Evolutionary conservation across 2,797 vertebrate genomes (phyloP), one percentile per base, ranked within the genome.

Genomic region (Synaphobranchus kaupii): DNA sequence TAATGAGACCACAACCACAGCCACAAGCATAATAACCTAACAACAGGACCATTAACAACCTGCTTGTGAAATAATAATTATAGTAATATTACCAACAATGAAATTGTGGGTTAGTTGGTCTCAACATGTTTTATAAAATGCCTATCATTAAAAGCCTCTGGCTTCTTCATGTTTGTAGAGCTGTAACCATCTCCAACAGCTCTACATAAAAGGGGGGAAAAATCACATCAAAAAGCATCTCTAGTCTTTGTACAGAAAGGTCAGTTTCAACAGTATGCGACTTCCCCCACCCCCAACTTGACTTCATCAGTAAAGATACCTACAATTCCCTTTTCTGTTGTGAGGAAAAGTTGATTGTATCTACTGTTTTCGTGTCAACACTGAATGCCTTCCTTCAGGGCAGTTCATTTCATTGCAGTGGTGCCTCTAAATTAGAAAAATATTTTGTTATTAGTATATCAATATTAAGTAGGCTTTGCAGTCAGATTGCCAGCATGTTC

Each of bases 391-490:
- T 20, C 20, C 20, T 47, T 20, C 13, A 54, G 22, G 48, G n/a
- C 17, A 5, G 17, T 78, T 39, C 4, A 31, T 50, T n/a, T 83
- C 54, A 8, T 25, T 56, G 8, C 5, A 22, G 89, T 84, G 88
- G 78, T 90, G 87, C 88, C 90, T 90, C 90, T 88, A 90, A 94
- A 94, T 94, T 95, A 93, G 93, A 20, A 91, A 92, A 90, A 93
- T 94, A 93, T 94, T 94, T 93, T 94, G 94, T 95, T 92, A 92
- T 91, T 90, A 92, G 94, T 94, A 95, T 87, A 91, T 93, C 93
- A 94, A 93, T 92, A 95, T 94, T 95, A 94, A 91, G 88, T 88
- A 90, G 86, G 85, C 82, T 84, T 91, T 88, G 90, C 87, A 81
- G 91, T 90, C 91, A 91, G 92, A 93, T 93, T 94, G 94, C 93